Evolutionary conservation across 2,888 invertebrate species (phyloP).

Genomic region (Dicyrtoma fusca): DNA sequence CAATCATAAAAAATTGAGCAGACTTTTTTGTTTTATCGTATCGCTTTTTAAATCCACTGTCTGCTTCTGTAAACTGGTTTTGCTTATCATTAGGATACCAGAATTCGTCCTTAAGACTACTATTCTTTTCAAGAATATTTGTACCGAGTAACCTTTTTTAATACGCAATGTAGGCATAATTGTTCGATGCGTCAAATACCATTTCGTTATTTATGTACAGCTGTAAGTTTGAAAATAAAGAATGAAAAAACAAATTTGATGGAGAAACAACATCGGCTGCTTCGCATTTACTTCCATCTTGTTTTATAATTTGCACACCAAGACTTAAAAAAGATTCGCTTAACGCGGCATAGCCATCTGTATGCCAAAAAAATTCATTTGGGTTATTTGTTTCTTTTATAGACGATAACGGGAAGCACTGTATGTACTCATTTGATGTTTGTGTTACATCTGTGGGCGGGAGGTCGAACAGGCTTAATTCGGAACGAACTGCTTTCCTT

Average conservation of each 20-base stretch:
- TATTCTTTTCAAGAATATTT: neutral
- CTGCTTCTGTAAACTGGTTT: neutral
- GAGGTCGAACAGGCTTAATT: neutral
- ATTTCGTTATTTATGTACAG: neutral
- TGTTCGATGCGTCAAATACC: neutral
- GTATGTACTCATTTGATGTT: neutral
- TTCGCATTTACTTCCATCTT: neutral
- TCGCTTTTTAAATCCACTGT: neutral
- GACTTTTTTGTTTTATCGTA: neutral
- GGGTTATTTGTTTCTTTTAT: neutral
- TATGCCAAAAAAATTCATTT: neutral
- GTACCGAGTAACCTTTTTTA: neutral
- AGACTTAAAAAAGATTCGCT: neutral
- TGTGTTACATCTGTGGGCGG: neutral
- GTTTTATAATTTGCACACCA: neutral
- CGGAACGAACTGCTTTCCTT: neutral
- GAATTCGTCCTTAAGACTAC: neutral
- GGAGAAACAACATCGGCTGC: neutral
- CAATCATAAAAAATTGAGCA: neutral
- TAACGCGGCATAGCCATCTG: neutral
- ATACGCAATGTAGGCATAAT: neutral
- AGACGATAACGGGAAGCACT: neutral
- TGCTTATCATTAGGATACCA: constrained; percentile 4
- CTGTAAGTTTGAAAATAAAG: neutral
- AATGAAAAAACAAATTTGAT: neutral